Evolutionary conservation across 2,797 vertebrate species (phyloP).

Genomic region (Cichlasoma orientale): DNA sequence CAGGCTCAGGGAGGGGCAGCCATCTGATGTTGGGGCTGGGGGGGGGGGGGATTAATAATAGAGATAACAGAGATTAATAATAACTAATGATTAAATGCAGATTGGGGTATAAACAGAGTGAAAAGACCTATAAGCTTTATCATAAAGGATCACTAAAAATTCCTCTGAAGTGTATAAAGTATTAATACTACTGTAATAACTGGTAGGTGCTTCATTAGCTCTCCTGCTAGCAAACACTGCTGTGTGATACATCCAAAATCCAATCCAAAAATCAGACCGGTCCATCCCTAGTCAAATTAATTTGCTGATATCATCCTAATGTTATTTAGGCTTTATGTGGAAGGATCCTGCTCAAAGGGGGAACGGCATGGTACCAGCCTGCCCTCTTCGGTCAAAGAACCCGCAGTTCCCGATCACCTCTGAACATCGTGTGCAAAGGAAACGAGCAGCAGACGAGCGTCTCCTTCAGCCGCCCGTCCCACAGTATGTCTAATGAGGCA

Average conservation of each 20-base stretch:
- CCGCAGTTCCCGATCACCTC: not conserved
- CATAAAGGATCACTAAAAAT: too few species aligned
- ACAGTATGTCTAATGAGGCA: constrained; percentile 89
- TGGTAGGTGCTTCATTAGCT: not conserved
- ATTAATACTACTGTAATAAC: too few species aligned
- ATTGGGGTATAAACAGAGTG: too few species aligned
- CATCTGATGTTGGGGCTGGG: too few species aligned
- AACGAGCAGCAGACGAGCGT: constrained; percentile 17
- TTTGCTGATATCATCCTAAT: not conserved
- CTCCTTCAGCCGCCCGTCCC: constrained; percentile 77
- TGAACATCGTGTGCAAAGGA: not conserved
- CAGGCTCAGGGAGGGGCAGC: too few species aligned
- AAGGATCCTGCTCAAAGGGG: accelerated
- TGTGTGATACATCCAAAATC: not conserved
- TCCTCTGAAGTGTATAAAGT: too few species aligned
- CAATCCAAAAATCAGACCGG: too few species aligned
- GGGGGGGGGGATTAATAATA: too few species aligned
- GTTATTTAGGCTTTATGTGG: not conserved
- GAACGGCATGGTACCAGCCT: not conserved
- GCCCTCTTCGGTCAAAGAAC: not conserved
- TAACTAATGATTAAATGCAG: too few species aligned
- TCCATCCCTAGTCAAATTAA: not conserved
- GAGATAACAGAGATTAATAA: too few species aligned
- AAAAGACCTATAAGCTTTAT: too few species aligned
- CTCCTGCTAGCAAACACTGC: not conserved